phyloP scores from a whole-genome alignment of 2,113 vertebrate genomes.

The Andinoacara biseriatus region DNA sequence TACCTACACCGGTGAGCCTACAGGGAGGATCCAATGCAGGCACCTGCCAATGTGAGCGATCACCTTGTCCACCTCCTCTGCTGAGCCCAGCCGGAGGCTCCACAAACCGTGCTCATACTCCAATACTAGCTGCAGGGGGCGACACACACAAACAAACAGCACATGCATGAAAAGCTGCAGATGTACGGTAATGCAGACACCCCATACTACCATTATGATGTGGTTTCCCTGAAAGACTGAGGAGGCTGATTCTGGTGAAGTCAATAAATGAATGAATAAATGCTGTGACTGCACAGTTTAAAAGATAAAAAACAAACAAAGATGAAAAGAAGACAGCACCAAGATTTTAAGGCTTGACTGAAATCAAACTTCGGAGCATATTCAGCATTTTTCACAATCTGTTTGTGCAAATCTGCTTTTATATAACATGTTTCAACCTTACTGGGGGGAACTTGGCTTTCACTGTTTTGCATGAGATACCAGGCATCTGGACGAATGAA shows the following conservation, averaged over 20 bases:
- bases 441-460: no score
- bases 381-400: not conserved
- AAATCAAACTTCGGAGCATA: not conserved
- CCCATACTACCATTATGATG: not conserved
- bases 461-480: not conserved
- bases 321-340: not conserved
- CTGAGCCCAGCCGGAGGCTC: constrained; percentile 83
- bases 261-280: not conserved
- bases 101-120: constrained; percentile 88
- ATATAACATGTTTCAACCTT: no score
- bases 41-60: constrained; percentile 88
- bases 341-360: not conserved
- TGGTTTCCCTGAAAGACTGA: not conserved
- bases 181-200: not conserved
- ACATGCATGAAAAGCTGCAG: not conserved
- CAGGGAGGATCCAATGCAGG: constrained; percentile 87
- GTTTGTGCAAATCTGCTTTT: not conserved
- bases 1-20: constrained; percentile 86
- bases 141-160: constrained; percentile 1
- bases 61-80: constrained; percentile 87
- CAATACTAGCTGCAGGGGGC: constrained; percentile 85
- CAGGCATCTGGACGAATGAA: not conserved
- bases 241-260: not conserved
- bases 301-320: not conserved
- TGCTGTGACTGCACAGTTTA: no score